Conservation (phyloP, 2,113 vertebrate species). For the Vidua macroura region DNA sequence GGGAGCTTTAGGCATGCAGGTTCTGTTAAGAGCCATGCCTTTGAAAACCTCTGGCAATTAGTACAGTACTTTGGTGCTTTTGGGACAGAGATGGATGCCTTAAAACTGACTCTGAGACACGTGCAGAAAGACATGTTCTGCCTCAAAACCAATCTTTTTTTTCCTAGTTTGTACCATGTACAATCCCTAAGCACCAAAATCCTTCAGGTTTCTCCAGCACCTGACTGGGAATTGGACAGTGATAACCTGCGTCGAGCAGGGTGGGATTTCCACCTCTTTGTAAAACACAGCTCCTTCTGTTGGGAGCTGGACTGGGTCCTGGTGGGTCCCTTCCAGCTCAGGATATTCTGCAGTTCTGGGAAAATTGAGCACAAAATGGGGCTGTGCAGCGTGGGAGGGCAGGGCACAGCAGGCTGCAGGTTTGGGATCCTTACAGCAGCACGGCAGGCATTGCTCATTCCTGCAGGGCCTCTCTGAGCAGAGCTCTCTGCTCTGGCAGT, state of each 20-base stretch:
- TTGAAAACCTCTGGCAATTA: neutral
- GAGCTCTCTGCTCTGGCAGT: constrained; percentile 1
- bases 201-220: neutral
- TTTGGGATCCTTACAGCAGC: neutral
- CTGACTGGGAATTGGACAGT: neutral
- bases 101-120: accelerated
- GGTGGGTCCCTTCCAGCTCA: neutral
- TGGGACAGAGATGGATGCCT: neutral
- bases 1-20: neutral
- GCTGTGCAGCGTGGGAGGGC: neutral
- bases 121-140: neutral
- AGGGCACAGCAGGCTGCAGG: neutral
- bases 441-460: neutral
- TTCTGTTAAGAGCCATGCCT: neutral
- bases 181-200: neutral
- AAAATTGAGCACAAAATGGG: neutral
- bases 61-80: neutral
- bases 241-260: neutral
- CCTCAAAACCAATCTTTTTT: neutral
- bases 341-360: neutral
- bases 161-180: neutral
- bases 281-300: neutral
- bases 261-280: constrained; percentile 4
- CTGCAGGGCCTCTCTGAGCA: neutral
- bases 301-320: neutral